Base-by-base conservation (phyloP, 2,113 vertebrate genomes). In the Epinephelus cyanopodus region DNA sequence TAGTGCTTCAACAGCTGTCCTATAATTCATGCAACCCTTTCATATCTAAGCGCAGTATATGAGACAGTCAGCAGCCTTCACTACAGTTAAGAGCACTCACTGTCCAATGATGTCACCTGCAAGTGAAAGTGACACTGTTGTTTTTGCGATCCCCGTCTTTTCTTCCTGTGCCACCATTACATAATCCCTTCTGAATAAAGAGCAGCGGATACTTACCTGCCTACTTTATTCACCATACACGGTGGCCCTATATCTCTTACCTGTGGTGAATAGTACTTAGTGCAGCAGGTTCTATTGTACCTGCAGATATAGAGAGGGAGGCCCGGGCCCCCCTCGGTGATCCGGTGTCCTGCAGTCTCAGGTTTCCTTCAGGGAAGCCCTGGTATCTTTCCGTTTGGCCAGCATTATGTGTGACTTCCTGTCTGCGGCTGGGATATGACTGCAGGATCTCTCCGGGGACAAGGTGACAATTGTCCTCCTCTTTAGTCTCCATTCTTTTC, bases 371-470 rank as follows among this genome's bases (percentile, higher is more conserved):
- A 91, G 90, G 89, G 92, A 91, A 89, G 63, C 87, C 86, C 79
- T 89, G 66, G 79, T 89, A 90, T 74, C 85, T 89, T 92, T 90
- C 85, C 48, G 73, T 86, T 93, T 86, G 86, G 86, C 82, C 82
- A 82, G 81, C 91, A 88, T 85, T 86, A 87, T 93, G 89, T 86
- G 90, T 86, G 90, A 91, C 89, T 90, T 93, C 90, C 92, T 94
- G 77, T 88, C 85, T 84, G 77, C 23, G 75, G 84, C 84, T 70
- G 54, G 66, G 71, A 85, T 87, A 73, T 79, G 79, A 86, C 81
- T 81, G 84, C 65, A 79, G 52, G 73, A 84, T 11, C 7, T 85
- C 91, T 83, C 90, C 15, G 0, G 89, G 86, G 91, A 93, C 83
- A 68, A 18, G 14, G 80, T 68, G 70, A 87, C 85, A 83, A 90